Evolutionary conservation across 2,113 vertebrate genomes (phyloP).

Genomic region (Candoia aspera): DNA sequence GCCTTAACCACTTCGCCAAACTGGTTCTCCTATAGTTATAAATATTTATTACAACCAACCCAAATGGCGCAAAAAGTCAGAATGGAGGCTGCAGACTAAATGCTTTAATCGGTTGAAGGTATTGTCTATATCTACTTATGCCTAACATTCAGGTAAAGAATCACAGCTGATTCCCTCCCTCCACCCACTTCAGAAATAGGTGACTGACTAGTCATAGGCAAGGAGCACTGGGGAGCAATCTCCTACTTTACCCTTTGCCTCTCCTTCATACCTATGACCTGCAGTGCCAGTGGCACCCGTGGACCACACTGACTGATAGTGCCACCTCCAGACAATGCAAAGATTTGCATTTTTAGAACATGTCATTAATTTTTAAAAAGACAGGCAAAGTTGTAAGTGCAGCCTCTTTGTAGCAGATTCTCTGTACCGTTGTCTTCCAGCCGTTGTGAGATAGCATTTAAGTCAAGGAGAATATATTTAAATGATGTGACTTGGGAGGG

Average conservation of each 20-base stretch:
- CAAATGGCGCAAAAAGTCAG: not conserved
- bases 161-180: too few species aligned
- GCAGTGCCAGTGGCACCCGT: too few species aligned
- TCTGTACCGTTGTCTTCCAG: constrained; percentile 32
- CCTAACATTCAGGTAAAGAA: too few species aligned
- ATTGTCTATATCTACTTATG: not conserved
- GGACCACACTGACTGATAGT: too few species aligned
- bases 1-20: not conserved
- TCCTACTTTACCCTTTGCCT: too few species aligned
- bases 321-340: too few species aligned
- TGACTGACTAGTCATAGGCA: too few species aligned
- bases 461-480: constrained; percentile 49
- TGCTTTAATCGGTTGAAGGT: not conserved
- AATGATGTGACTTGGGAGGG: constrained; percentile 47
- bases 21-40: not conserved
- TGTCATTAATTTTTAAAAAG: not conserved
- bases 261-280: too few species aligned
- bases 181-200: too few species aligned
- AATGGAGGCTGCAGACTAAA: not conserved
- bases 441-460: constrained; percentile 45
- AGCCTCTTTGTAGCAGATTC: constrained; percentile 51
- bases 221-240: too few species aligned
- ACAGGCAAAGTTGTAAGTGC: constrained; percentile 17
- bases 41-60: not conserved
- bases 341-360: too few species aligned